Conservation (phyloP, 2,797 vertebrate genomes). For the Cynodonichthys magdalenae region DNA sequence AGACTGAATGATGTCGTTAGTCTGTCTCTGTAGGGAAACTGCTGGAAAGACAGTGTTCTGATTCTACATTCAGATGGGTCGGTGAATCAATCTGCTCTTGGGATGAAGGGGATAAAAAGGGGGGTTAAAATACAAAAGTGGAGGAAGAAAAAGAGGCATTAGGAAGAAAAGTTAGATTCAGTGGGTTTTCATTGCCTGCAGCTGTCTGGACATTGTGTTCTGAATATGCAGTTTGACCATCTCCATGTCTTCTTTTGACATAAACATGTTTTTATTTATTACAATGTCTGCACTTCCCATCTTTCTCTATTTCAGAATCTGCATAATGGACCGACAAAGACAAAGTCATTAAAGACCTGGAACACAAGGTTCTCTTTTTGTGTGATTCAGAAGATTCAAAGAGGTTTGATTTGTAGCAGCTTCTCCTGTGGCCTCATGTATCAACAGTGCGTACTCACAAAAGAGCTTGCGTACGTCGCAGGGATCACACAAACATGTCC, state of each 20-base stretch:
- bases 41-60: slow-evolving; percentile 49
- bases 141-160: slow-evolving; percentile 38
- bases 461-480: too few species aligned
- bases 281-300: not conserved
- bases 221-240: slow-evolving; percentile 35
- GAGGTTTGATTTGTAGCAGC: not conserved
- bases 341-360: slow-evolving; percentile 1
- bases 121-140: slow-evolving; percentile 26
- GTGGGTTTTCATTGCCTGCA: slow-evolving; percentile 56
- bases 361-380: slow-evolving; percentile 1
- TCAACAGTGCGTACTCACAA: too few species aligned
- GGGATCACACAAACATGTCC: too few species aligned
- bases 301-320: slow-evolving; percentile 10
- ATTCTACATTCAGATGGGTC: slow-evolving; percentile 46
- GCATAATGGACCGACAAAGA: not conserved
- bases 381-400: slow-evolving; percentile 8
- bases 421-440: too few species aligned
- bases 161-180: slow-evolving; percentile 42
- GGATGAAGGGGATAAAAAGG: slow-evolving; percentile 57
- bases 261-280: not conserved
- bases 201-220: slow-evolving; percentile 74
- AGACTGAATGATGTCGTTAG: slow-evolving; percentile 55
- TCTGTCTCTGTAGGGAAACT: slow-evolving; percentile 53
- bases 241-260: slow-evolving; percentile 2
- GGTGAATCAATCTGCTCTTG: slow-evolving; percentile 70